Evolutionary conservation across 2,797 vertebrate species (phyloP).

Genomic region (Anableps anableps): DNA sequence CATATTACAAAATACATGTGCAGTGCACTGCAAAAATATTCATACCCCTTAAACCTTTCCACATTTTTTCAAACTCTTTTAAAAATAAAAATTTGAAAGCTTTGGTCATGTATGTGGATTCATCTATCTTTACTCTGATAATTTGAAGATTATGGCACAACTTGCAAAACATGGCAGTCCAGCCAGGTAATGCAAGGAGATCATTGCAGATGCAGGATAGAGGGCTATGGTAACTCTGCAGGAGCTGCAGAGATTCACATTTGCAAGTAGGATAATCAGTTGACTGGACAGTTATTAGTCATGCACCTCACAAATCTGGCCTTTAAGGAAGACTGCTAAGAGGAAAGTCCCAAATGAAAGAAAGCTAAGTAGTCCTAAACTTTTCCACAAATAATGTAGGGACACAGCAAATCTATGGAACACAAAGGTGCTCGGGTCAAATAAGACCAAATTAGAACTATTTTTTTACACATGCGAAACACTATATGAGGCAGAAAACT

Average conservation of each 20-base stretch:
- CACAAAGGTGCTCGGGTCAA: neutral
- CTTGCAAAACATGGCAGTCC: no score
- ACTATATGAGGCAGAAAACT: neutral
- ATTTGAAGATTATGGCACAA: no score
- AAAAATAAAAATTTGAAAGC: no score
- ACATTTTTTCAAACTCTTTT: neutral
- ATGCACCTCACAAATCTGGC: neutral
- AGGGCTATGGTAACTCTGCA: no score
- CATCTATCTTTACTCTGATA: no score
- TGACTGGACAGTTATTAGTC: neutral
- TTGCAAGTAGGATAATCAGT: neutral
- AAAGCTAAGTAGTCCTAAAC: neutral
- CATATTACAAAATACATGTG: neutral
- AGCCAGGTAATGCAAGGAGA: no score
- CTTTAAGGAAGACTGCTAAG: neutral
- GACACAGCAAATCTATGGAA: neutral
- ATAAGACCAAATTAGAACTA: neutral
- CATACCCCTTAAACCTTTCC: neutral
- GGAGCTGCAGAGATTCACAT: no score
- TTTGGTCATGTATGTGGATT: no score
- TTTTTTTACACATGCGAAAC: neutral
- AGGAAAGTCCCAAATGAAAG: no score
- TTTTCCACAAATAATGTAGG: neutral
- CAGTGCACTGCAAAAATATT: neutral
- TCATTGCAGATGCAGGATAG: no score